Conservation (phyloP, 2,113 vertebrate species). For the Steatornis caripensis region DNA sequence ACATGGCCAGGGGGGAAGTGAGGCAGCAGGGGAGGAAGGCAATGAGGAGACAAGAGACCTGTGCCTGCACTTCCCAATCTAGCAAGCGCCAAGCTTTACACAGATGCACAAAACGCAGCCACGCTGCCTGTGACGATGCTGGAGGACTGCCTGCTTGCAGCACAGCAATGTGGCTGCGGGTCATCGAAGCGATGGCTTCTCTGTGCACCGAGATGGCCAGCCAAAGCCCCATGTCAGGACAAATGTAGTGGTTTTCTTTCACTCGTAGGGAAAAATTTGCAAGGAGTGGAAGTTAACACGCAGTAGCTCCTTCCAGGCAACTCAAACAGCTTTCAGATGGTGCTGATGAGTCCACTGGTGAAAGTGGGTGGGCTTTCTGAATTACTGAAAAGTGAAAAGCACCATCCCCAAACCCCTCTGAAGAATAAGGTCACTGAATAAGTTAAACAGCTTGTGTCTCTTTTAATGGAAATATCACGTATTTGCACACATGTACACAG, state of each 20-base stretch:
- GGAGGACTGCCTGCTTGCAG: background rate
- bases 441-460: background rate
- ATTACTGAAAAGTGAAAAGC: background rate
- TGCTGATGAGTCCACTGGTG: background rate
- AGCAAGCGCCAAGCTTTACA: background rate
- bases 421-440: background rate
- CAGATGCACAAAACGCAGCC: background rate
- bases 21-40: background rate
- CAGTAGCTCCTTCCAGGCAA: background rate
- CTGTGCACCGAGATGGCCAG: background rate
- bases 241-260: background rate
- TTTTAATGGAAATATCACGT: conserved; percentile 26
- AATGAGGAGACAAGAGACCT: background rate
- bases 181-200: background rate
- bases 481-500: background rate
- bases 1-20: fast-evolving
- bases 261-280: background rate
- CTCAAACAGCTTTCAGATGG: background rate
- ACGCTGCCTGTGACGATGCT: background rate
- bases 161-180: background rate
- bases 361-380: background rate
- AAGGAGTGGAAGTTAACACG: background rate
- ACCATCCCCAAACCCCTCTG: background rate
- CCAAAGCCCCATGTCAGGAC: fast-evolving
- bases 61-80: background rate